Evolutionary conservation across 2,888 invertebrate species (phyloP), one percentile per base, ranked within the genome.

Genomic region (Galeruca laticollis): DNA sequence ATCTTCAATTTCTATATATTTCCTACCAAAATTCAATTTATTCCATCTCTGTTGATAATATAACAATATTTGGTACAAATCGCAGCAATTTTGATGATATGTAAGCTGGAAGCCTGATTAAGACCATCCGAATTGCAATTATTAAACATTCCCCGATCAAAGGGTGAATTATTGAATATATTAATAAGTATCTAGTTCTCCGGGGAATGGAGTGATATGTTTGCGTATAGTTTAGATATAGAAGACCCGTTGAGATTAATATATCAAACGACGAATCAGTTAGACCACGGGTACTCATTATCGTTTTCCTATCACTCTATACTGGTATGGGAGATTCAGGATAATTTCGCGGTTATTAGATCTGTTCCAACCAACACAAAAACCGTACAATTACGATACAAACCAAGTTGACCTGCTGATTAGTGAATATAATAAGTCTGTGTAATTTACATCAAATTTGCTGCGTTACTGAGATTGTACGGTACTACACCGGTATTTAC

Each of bases 141-240:
- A 71, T 71, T 68, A 67, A 68, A 68, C 71, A 61, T 52, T 60
- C 62, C 52, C 54, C 21, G 54, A 68, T 67, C 64, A 60, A 26
- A 67, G 67, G 49, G 43, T 57, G 67, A 68, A 60, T 60, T 68
- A 68, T 68, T 71, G 71, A 60, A 64, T 71, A 68, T 68, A 68
- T 71, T 68, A 68, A 64, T 68, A 59, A 60, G 60, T 56, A 62
- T 49, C 54, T n/a, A 31, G 60, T 54, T 54, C 69, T 60, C 52
- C 52, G 9, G 20, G 54, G 43, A 52, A 60, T 60, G 49, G n/a
- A 35, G 40, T 40, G 63, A 64, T 54, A 43, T 63, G 49, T 63
- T 35, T 20, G 31, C 51, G 18, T 47, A 47, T 15, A 6, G 47
- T 18, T 18, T 18, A 21, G 49, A 54, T 18, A 43, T 64, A 56